These are phyloP conservation scores for Schizopygopsis pylzovi DNA, from an alignment of 2,797 vertebrate genomes.

Conservation along the genomic window DNA sequence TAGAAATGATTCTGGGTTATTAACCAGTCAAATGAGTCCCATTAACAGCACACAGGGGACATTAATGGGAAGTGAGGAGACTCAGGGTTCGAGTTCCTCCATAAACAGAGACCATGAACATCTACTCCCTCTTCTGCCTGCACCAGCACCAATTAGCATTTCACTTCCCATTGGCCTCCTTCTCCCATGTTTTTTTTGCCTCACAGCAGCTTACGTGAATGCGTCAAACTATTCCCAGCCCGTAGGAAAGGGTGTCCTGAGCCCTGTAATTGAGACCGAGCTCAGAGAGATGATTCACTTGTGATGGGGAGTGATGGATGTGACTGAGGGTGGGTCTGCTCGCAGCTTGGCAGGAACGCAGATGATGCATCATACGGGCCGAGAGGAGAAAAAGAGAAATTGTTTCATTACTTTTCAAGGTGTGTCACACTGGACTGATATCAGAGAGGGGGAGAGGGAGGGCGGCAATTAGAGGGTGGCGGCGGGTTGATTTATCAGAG, in stretches of 20 bases:
- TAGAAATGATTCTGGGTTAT: conserved; percentile 26
- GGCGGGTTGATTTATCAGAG: conserved; percentile 52
- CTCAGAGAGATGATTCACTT: conserved; percentile 32
- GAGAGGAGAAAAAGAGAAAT: conserved; percentile 36
- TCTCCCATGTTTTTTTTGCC: neutral
- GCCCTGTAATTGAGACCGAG: conserved; percentile 28
- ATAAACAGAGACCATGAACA: conserved; percentile 3
- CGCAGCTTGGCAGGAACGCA: conserved; percentile 31
- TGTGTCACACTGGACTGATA: conserved; percentile 46
- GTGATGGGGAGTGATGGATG: conserved; percentile 23
- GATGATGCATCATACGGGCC: conserved; percentile 34
- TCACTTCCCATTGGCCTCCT: neutral
- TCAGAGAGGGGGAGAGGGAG: conserved; percentile 41
- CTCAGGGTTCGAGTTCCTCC: neutral
- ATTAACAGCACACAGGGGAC: conserved; percentile 30
- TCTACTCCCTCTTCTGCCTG: neutral
- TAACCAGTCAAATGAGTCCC: conserved; percentile 43
- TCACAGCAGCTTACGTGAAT: neutral
- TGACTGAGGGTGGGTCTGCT: conserved; percentile 13
- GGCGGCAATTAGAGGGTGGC: conserved; percentile 49
- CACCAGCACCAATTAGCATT: conserved; percentile 40
- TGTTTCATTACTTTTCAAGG: conserved; percentile 53
- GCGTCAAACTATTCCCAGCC: neutral
- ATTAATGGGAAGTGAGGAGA: conserved; percentile 13
- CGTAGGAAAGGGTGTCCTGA: conserved; percentile 1